Conservation (phyloP, 1,140 invertebrate genomes). For the Meloidogyne exigua region DNA sequence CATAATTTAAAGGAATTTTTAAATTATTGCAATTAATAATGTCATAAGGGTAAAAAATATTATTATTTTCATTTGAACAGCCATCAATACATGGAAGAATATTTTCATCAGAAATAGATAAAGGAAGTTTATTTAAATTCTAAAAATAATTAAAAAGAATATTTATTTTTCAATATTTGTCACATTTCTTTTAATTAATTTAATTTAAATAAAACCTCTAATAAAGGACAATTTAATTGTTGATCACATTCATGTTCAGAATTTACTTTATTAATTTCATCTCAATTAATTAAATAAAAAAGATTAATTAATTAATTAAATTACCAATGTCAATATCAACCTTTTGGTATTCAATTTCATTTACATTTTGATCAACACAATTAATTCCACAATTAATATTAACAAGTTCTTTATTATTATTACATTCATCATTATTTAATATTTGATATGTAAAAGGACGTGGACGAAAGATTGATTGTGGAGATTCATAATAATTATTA, state of each 20-base stretch:
- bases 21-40: background rate
- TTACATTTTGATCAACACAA: background rate
- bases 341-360: background rate
- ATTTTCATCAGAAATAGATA: background rate
- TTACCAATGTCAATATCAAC: background rate
- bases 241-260: background rate
- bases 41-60: background rate
- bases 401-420: background rate
- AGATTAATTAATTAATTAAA: background rate
- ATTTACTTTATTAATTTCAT: background rate
- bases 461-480: constrained; percentile 11
- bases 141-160: too few relatives aligned
- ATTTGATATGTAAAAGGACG: constrained; percentile 25
- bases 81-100: background rate
- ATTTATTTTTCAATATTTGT: too few relatives aligned
- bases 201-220: background rate
- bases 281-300: background rate
- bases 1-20: background rate
- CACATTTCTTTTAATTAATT: too few relatives aligned
- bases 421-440: background rate
- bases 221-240: background rate
- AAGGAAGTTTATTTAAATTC: background rate
- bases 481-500: constrained; percentile 15
- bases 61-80: background rate
- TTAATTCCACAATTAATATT: background rate